Evolutionary conservation across 2,888 invertebrate genomes (phyloP).

Genomic region (Hetaerina titia): DNA sequence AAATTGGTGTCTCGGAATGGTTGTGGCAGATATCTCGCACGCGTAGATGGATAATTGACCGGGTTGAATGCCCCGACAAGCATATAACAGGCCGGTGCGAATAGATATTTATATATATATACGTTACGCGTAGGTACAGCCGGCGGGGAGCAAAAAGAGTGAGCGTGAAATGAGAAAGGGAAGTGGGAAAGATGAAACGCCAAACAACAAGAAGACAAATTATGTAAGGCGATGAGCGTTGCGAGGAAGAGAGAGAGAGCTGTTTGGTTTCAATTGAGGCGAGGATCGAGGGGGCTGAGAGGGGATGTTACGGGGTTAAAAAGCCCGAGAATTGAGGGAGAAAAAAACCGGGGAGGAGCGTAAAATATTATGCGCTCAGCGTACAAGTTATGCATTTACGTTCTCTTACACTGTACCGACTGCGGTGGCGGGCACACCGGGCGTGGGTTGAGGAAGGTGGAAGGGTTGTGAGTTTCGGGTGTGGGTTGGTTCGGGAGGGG

Average conservation of each 20-base stretch:
- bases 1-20: too few species aligned
- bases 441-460: not conserved
- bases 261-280: not conserved
- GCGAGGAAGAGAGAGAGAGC: not conserved
- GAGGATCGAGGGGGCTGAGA: not conserved
- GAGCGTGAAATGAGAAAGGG: not conserved
- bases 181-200: not conserved
- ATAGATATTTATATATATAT: too few species aligned
- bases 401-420: not conserved
- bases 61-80: too few species aligned
- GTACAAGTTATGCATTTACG: slow-evolving; percentile 18
- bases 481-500: not conserved
- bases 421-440: not conserved
- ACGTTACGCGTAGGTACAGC: not conserved
- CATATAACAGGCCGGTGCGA: too few species aligned
- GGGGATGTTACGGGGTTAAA: not conserved
- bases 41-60: too few species aligned
- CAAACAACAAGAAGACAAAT: not conserved
- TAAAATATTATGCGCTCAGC: not conserved
- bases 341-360: not conserved
- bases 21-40: too few species aligned
- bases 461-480: not conserved
- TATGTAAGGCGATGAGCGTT: not conserved
- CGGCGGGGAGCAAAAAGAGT: not conserved
- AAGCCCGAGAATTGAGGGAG: not conserved